Evolutionary conservation across 2,113 vertebrate genomes (phyloP).

Genomic region (Chloroceryle aenea): DNA sequence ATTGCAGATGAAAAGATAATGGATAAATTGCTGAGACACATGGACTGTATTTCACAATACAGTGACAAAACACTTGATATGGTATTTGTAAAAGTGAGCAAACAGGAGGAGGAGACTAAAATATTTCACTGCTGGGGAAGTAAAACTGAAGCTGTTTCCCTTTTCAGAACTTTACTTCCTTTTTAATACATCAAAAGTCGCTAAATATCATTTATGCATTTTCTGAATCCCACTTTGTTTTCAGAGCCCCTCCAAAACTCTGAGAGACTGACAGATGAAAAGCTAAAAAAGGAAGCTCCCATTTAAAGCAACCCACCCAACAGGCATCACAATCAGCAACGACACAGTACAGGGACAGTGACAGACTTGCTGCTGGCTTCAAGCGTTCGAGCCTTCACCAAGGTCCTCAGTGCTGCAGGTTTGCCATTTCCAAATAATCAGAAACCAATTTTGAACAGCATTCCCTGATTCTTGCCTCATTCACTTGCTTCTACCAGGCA

Average conservation of each 20-base stretch:
- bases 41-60: not conserved
- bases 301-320: not conserved
- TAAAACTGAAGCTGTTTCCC: not conserved
- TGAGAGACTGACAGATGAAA: not conserved
- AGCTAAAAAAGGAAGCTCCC: not conserved
- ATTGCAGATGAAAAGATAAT: not conserved
- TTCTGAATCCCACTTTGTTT: not conserved
- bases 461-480: not conserved
- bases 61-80: not conserved
- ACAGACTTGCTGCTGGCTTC: not conserved
- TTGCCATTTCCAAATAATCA: conserved; percentile 7
- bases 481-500: not conserved
- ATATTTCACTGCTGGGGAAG: not conserved
- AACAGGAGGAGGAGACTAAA: not conserved
- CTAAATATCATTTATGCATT: not conserved
- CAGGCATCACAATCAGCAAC: not conserved
- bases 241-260: not conserved
- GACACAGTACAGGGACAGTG: not conserved
- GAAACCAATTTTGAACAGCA: not conserved
- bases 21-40: not conserved
- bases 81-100: not conserved
- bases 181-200: not conserved
- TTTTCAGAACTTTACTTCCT: not conserved
- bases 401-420: not conserved
- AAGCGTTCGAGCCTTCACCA: not conserved